Conservation (phyloP, 2,797 vertebrate genomes). For the Diglossa cyanea region DNA sequence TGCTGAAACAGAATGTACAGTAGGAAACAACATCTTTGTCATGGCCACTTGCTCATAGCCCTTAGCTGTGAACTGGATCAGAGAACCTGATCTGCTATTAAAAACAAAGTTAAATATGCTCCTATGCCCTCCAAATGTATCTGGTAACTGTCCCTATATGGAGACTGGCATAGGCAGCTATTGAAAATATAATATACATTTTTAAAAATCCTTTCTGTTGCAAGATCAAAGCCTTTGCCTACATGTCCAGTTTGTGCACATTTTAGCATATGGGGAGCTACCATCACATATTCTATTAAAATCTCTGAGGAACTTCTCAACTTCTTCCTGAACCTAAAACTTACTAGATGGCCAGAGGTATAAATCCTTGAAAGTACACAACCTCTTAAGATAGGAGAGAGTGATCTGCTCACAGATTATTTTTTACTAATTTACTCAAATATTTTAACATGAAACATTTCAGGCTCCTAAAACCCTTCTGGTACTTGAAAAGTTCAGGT, state of each 20-base stretch:
- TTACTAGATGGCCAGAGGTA: background rate
- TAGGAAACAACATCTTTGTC: background rate
- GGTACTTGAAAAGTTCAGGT: background rate
- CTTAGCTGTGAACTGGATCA: background rate
- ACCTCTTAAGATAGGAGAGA: background rate
- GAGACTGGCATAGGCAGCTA: background rate
- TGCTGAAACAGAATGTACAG: background rate
- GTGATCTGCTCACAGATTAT: background rate
- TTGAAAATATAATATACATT: background rate
- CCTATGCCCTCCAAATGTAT: background rate
- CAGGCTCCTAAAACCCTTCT: background rate
- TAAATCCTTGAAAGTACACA: background rate
- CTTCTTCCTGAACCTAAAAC: background rate
- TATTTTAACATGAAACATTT: background rate
- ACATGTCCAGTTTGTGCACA: background rate
- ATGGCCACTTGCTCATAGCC: background rate
- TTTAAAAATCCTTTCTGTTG: background rate
- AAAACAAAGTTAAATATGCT: background rate
- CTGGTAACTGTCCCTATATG: background rate
- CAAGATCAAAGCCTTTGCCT: background rate
- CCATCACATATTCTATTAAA: background rate
- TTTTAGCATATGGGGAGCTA: background rate
- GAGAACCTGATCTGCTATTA: background rate
- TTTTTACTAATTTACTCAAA: background rate
- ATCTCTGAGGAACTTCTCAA: background rate